Conservation (phyloP, 2,888 invertebrate genomes). For the Cactoblastis cactorum region DNA sequence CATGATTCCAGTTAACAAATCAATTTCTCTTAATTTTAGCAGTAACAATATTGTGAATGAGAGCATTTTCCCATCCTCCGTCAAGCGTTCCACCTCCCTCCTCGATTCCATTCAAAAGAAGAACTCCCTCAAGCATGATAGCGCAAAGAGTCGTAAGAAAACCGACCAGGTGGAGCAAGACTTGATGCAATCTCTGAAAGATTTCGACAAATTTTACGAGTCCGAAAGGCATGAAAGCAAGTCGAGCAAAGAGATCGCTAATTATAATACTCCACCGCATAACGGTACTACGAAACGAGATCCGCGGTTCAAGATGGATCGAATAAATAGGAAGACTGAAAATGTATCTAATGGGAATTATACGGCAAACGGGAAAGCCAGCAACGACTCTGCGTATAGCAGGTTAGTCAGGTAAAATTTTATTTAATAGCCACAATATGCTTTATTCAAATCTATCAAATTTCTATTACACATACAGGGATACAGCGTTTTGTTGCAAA, state of each 20-base stretch:
- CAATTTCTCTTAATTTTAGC: conserved; percentile 79
- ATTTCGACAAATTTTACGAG: conserved; percentile 72
- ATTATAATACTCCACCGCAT: conserved; percentile 34
- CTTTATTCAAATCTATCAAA: too few species aligned
- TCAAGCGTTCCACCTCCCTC: conserved; percentile 79
- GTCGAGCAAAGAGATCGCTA: conserved; percentile 42
- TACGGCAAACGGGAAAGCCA: conserved; percentile 62
- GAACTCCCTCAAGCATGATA: conserved; percentile 47
- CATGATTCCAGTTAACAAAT: conserved; percentile 70
- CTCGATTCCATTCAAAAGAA: conserved; percentile 76
- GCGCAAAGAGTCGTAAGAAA: conserved; percentile 63
- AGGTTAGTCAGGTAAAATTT: conserved; percentile 82
- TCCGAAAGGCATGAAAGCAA: conserved; percentile 55
- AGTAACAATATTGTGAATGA: conserved; percentile 70
- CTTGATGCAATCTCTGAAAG: conserved; percentile 72
- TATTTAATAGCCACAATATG: conserved; percentile 21
- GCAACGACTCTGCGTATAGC: conserved; percentile 89
- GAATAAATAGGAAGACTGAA: conserved; percentile 55
- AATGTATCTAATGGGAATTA: conserved; percentile 55
- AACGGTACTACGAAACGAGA: conserved; percentile 55
- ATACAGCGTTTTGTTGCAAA: too few species aligned
- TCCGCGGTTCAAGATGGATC: conserved; percentile 46
- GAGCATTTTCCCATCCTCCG: conserved; percentile 69
- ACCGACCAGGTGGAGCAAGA: conserved; percentile 70
- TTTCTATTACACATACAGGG: too few species aligned